Evolutionary conservation across 1,140 invertebrate species (phyloP), one percentile per base, ranked within the genome.

Genomic region (Oreohelix idahoensis): DNA sequence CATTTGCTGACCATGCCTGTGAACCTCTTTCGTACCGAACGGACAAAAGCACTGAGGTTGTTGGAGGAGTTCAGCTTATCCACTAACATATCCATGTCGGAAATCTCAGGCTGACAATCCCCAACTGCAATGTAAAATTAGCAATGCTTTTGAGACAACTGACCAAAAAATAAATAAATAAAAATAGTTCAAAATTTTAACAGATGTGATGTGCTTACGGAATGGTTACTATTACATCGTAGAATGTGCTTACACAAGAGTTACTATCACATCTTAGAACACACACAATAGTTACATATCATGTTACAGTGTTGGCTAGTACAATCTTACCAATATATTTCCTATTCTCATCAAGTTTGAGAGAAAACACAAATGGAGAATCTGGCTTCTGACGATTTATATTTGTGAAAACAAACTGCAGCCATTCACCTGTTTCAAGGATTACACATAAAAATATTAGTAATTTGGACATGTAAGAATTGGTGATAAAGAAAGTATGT

Each of bases 381-480:
- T 79, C 32, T 66, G 77, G 77, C 13, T 79, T 66, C 32, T 39
- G n/a, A 29, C 13, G 32, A 66, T 79, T 53, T 1, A 79, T 79
- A 10, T 63, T 26, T 39, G 77, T 79, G 58, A 79, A 79, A 39
- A 79, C 58, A 63, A 79, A 66, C 58, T 79, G 77, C 36, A 79
- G 58, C 51, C 63, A 79, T 0, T 53, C 77, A 63, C 58, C 77
- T 79, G 51, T 36, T 71, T 71, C 11, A 71, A 36, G 17, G 32
- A 36, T 35, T 69, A 35, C 8, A 69, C 26, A 69, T 23, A 69
- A 69, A 11, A 69, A 35, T 10, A 23, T 15, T 35, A 71, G 5
- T 10, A 8, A 35, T 10, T 8, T 2, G 38, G 13, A 4, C 38
- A n/a, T n/a, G n/a, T n/a, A n/a, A n/a, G n/a, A n/a, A n/a, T n/a